Percentiles rank a stretch among this genome's conserved stretches.
phyloP scores from a whole-genome alignment of 2,888 invertebrate species.

The Sarcophaga rosellei region DNA sequence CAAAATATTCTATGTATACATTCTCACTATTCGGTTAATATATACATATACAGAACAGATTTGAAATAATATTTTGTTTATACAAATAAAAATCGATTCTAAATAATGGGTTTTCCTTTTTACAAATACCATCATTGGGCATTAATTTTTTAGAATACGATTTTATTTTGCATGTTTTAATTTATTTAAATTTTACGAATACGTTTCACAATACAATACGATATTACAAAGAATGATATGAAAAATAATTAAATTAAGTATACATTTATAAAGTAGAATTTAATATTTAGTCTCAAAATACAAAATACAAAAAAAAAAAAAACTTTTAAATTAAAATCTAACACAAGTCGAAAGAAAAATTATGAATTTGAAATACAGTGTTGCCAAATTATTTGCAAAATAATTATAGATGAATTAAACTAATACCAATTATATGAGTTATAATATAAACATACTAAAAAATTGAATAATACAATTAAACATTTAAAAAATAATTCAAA shows the following conservation, averaged over 20 bases:
- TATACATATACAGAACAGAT: not conserved
- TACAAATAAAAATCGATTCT: not conserved
- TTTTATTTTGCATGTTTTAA: not conserved
- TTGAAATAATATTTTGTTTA: not conserved
- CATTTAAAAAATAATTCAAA: not conserved
- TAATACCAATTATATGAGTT: conserved; percentile 40
- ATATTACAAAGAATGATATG: conserved; percentile 39
- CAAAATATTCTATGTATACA: not conserved
- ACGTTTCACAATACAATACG: conserved; percentile 29
- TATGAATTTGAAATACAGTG: conserved; percentile 68
- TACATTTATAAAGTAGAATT: conserved; percentile 55
- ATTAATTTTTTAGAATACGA: not conserved
- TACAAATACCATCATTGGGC: not conserved
- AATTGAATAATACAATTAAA: conserved; percentile 10
- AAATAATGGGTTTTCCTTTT: too few relatives aligned
- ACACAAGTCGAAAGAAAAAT: conserved; percentile 11
- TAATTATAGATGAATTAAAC: conserved; percentile 56
- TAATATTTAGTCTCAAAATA: conserved; percentile 56
- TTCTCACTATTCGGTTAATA: not conserved
- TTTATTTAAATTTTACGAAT: not conserved
- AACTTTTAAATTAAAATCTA: conserved; percentile 17
- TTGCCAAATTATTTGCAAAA: conserved; percentile 75
- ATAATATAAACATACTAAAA: conserved; percentile 16
- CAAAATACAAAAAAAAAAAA: conserved; percentile 50
- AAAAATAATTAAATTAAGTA: conserved; percentile 47